Percentiles rank a stretch among this genome's conserved stretches.
Conservation (phyloP, 2,797 vertebrate species). For the Sorex maritimensis region DNA sequence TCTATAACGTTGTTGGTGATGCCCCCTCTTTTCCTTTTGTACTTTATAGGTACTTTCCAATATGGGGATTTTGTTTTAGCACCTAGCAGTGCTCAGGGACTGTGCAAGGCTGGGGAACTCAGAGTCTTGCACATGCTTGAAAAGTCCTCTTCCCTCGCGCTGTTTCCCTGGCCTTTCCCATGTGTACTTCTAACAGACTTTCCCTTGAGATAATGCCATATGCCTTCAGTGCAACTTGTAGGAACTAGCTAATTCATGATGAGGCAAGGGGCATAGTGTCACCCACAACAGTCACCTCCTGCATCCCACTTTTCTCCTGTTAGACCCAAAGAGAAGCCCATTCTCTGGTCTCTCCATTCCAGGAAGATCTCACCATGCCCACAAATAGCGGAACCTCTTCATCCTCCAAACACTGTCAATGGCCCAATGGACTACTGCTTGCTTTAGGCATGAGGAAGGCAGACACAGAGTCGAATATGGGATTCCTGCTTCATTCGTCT, state of each 20-base stretch:
- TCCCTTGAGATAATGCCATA: background rate
- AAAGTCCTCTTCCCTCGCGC: no score
- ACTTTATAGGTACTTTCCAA: no score
- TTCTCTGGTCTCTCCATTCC: background rate
- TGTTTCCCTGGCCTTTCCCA: background rate
- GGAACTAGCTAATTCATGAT: conserved; percentile 31
- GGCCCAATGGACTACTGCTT: background rate
- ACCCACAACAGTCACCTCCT: background rate
- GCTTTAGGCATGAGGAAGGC: background rate
- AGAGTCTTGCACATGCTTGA: no score
- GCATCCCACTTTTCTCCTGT: background rate
- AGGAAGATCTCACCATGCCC: background rate
- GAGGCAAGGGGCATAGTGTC: background rate
- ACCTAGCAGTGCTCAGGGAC: no score
- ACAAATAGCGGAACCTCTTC: background rate
- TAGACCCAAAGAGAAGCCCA: background rate
- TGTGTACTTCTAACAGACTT: background rate
- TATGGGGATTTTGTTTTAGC: no score
- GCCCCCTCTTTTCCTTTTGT: background rate
- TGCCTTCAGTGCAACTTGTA: background rate
- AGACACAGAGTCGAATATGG: background rate
- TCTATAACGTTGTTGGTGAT: background rate
- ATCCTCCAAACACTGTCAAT: background rate
- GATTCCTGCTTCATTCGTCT: background rate
- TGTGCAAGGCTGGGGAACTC: no score